Evolutionary conservation across 2,888 invertebrate genomes (phyloP).

Genomic region (Oeneis ivallda): DNA sequence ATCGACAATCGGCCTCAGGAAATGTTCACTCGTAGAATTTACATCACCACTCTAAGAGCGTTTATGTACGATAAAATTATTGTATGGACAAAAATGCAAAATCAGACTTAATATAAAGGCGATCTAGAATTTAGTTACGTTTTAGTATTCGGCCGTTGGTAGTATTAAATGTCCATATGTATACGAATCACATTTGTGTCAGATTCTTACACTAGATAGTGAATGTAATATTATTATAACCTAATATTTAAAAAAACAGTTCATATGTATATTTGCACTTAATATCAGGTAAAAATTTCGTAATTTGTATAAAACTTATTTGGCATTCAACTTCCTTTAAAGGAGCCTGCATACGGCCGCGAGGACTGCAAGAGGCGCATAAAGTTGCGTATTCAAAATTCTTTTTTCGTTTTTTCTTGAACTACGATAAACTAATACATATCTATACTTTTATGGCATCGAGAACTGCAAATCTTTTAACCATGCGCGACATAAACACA

Average conservation of each 20-base stretch:
- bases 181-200: neutral
- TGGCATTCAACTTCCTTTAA: conserved; percentile 40
- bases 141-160: neutral
- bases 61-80: too few species aligned
- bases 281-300: conserved; percentile 41
- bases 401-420: too few species aligned
- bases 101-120: too few species aligned
- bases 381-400: too few species aligned
- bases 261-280: conserved; percentile 35
- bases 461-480: too few species aligned
- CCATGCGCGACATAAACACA: too few species aligned
- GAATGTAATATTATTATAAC: neutral
- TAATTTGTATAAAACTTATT: conserved; percentile 42
- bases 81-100: too few species aligned
- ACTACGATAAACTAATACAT: neutral
- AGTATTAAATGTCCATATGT: neutral
- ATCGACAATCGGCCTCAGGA: too few species aligned
- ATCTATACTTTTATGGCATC: neutral
- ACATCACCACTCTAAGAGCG: too few species aligned
- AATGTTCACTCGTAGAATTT: too few species aligned
- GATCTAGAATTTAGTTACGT: too few species aligned
- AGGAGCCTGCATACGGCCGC: neutral
- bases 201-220: neutral
- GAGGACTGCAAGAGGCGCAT: neutral
- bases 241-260: neutral